A percentile compares a stretch with the other conserved stretches of the same genome.
Evolutionary conservation across 2,888 invertebrate genomes (phyloP).

Genomic region (Habroteleia sp.): DNA sequence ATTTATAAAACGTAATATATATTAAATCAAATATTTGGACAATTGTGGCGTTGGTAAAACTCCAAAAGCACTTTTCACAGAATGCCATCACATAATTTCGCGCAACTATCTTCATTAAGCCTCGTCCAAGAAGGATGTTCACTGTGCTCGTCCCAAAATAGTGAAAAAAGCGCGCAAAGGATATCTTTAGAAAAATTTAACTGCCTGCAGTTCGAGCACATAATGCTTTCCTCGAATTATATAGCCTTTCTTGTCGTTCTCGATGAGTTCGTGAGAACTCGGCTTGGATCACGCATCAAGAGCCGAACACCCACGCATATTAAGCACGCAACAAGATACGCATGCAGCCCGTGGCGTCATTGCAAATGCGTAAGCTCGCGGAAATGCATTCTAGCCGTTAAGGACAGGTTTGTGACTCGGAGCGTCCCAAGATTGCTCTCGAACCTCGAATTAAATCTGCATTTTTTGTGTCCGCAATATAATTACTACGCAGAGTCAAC

Average conservation of each 20-base stretch:
- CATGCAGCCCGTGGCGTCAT: slow-evolving; percentile 61
- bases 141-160: slow-evolving; percentile 23
- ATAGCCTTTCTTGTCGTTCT: slow-evolving; percentile 55
- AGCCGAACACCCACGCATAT: slow-evolving; percentile 77
- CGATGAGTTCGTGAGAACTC: slow-evolving; percentile 75
- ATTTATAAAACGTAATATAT: too few relatives aligned
- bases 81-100: background rate
- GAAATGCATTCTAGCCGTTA: slow-evolving; percentile 63
- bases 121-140: background rate
- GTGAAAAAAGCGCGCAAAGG: slow-evolving; percentile 7
- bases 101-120: slow-evolving; percentile 3
- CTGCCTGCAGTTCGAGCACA: slow-evolving; percentile 27
- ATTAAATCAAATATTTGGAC: too few relatives aligned
- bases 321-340: slow-evolving; percentile 68
- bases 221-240: slow-evolving; percentile 50
- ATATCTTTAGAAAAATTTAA: slow-evolving; percentile 23
- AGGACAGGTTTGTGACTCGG: slow-evolving; percentile 57
- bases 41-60: too few relatives aligned
- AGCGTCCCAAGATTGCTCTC: slow-evolving; percentile 57
- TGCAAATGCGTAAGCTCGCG: slow-evolving; percentile 60
- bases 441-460: slow-evolving; percentile 58
- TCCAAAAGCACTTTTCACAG: background rate
- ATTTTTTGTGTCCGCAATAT: slow-evolving; percentile 41
- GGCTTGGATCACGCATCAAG: slow-evolving; percentile 76
- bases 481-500: slow-evolving; percentile 37